These are phyloP conservation scores for Listronotus bonariensis DNA, from an alignment of 1,140 invertebrate genomes.

Conservation along the genomic window DNA sequence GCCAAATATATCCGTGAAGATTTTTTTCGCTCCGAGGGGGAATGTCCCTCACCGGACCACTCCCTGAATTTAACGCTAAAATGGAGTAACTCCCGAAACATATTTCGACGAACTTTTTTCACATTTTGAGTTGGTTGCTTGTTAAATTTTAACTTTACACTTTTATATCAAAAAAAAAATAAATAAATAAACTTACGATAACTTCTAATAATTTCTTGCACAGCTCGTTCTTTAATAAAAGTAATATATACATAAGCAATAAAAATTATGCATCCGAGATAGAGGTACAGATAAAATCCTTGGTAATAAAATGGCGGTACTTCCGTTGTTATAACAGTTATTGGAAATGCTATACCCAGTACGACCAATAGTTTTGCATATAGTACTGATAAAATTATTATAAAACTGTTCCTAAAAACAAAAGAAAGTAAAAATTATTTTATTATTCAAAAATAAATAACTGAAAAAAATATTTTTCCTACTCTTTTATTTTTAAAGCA, in stretches of 20 bases:
- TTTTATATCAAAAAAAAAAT: no score
- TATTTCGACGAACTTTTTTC: no score
- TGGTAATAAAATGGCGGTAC: conserved; percentile 70
- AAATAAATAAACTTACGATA: conserved; percentile 55
- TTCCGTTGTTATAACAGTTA: conserved; percentile 69
- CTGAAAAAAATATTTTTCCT: neutral
- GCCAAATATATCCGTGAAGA: no score
- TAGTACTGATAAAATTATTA: conserved; percentile 69
- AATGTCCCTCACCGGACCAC: no score
- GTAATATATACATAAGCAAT: conserved; percentile 81
- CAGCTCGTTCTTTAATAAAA: conserved; percentile 66
- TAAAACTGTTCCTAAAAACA: conserved; percentile 58
- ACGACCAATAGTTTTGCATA: conserved; percentile 81
- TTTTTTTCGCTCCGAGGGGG: no score
- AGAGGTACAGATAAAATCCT: conserved; percentile 85
- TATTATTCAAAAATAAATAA: no score
- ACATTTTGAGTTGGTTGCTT: no score
- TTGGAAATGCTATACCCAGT: conserved; percentile 73
- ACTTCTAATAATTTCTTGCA: conserved; percentile 57
- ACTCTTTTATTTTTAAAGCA: conserved; percentile 56
- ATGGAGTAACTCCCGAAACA: no score
- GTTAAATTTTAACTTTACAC: no score
- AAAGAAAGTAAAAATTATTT: neutral
- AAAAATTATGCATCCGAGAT: conserved; percentile 76
- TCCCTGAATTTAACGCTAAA: no score